Conservation (phyloP, 2,797 vertebrate genomes). For the Phrynocephalus guinanensis region DNA sequence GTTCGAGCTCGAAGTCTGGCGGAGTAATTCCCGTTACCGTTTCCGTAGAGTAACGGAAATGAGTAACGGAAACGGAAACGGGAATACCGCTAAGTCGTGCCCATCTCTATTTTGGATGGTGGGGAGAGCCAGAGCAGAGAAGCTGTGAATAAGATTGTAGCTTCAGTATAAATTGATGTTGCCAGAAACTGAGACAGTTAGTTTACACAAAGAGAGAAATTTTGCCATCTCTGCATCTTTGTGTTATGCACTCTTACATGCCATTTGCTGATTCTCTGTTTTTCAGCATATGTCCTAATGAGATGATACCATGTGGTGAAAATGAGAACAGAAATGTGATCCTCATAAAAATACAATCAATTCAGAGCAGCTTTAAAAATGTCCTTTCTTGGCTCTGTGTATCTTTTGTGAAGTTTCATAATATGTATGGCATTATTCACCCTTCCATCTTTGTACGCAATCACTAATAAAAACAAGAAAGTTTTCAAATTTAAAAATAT, state of each 20-base stretch:
- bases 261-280: constrained; percentile 31
- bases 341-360: not conserved
- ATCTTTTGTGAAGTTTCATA: not conserved
- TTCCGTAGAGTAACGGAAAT: too few species aligned
- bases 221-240: constrained; percentile 33
- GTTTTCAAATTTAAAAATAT: not conserved
- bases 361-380: not conserved
- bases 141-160: constrained; percentile 4
- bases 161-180: constrained; percentile 30
- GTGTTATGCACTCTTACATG: constrained; percentile 9
- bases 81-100: too few species aligned
- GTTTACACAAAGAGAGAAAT: constrained; percentile 19
- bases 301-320: constrained; percentile 32
- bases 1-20: too few species aligned
- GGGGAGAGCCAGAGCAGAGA: not conserved
- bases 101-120: not conserved
- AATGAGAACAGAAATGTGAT: constrained; percentile 23
- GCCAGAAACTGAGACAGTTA: constrained; percentile 11
- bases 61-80: too few species aligned
- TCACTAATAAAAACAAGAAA: not conserved
- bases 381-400: not conserved
- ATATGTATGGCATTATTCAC: not conserved
- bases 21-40: too few species aligned
- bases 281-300: constrained; percentile 37
- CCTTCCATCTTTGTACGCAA: not conserved